Conservation (phyloP, 2,113 vertebrate genomes). For the Serinus canaria region DNA sequence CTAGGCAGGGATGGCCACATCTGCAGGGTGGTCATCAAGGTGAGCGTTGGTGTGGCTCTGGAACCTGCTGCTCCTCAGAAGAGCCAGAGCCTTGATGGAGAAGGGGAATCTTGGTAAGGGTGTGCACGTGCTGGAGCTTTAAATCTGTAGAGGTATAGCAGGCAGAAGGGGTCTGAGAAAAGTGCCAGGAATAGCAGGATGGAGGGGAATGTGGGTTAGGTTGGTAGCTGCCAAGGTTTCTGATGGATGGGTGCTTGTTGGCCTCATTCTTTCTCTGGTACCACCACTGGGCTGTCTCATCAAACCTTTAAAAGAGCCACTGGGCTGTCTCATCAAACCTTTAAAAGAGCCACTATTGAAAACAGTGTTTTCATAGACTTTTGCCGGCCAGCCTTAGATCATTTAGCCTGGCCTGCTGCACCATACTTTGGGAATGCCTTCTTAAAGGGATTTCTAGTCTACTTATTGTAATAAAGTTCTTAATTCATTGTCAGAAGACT, state of each 20-base stretch:
- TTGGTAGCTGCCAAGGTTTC: neutral
- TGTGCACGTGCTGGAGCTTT: neutral
- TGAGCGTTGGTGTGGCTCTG: neutral
- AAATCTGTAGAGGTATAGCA: neutral
- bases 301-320: neutral
- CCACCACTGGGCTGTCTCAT: neutral
- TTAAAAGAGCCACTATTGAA: constrained; percentile 2
- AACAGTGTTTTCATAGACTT: neutral
- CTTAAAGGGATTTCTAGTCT: constrained; percentile 30
- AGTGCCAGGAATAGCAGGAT: neutral
- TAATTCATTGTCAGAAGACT: constrained; percentile 50
- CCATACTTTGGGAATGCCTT: constrained; percentile 42
- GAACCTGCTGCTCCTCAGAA: neutral
- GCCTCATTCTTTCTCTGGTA: neutral
- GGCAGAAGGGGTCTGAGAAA: neutral
- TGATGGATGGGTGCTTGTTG: neutral
- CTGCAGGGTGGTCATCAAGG: neutral
- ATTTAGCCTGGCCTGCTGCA: neutral
- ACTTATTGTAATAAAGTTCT: constrained; percentile 49
- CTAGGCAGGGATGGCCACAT: neutral
- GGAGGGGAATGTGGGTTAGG: neutral
- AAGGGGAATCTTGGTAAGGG: neutral
- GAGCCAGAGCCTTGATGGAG: neutral
- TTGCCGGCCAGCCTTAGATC: neutral
- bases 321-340: neutral